Evolutionary conservation across 2,113 vertebrate genomes (phyloP).

Genomic region (Protobothrops mucrosquamatus): DNA sequence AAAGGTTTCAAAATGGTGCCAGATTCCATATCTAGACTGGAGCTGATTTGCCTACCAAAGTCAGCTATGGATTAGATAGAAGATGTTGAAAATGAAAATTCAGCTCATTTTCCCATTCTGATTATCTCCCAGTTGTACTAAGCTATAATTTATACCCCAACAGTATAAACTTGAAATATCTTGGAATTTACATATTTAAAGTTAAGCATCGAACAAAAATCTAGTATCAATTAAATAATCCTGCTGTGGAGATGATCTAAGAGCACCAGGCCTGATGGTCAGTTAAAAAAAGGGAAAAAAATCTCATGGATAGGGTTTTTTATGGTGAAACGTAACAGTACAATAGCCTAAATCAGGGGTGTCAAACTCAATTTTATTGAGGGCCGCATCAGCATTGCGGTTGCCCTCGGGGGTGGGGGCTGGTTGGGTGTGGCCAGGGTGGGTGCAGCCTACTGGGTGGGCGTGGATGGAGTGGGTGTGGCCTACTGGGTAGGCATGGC

Average conservation of each 20-base stretch:
- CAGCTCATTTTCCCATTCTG: neutral
- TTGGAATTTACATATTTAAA: neutral
- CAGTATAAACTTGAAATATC: neutral
- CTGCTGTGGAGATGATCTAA: neutral
- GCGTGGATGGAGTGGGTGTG: too few relatives aligned
- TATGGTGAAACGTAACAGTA: neutral
- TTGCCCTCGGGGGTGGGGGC: too few relatives aligned
- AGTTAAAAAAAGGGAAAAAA: neutral
- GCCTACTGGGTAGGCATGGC: too few relatives aligned
- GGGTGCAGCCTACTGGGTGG: too few relatives aligned
- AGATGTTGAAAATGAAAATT: neutral
- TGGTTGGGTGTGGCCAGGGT: too few relatives aligned
- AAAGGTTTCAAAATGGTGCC: neutral
- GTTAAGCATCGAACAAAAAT: neutral
- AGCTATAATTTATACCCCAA: neutral
- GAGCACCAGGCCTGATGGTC: neutral
- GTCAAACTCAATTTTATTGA: too few relatives aligned
- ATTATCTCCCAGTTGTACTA: neutral
- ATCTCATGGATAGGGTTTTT: neutral
- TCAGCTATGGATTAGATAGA: neutral
- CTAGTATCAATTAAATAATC: neutral
- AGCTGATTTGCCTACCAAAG: neutral
- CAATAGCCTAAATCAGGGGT: too few relatives aligned
- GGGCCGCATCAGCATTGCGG: too few relatives aligned
- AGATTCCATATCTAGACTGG: neutral